phyloP scores from a whole-genome alignment of 2,888 invertebrate genomes.

The Microplitis manilae region DNA sequence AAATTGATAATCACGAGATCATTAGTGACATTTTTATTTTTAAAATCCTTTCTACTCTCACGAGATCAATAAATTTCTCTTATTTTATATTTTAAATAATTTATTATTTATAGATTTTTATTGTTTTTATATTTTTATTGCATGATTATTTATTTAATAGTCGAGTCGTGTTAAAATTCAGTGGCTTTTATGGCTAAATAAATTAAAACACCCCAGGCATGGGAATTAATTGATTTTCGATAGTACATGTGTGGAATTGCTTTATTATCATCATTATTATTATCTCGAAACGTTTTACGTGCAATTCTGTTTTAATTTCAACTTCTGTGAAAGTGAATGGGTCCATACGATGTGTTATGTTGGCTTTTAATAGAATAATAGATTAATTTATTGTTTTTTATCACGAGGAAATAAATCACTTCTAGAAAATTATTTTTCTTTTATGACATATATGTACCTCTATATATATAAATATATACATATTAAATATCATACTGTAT shows the following conservation, averaged over 20 bases:
- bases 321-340: conserved; percentile 49
- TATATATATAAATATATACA: no score
- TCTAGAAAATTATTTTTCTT: no score
- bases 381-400: neutral
- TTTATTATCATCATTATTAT: neutral
- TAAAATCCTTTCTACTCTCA: conserved; percentile 1
- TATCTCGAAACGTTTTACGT: neutral
- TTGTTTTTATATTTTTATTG: no score
- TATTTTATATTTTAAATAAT: neutral
- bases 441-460: no score
- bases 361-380: neutral
- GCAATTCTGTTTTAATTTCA: conserved; percentile 42
- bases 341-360: neutral
- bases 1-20: neutral
- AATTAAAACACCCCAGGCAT: neutral
- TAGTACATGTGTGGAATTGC: neutral
- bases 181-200: neutral
- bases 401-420: neutral
- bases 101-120: neutral
- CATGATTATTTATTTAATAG: no score
- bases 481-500: no score
- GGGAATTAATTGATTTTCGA: neutral
- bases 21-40: neutral
- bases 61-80: neutral
- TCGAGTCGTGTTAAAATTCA: neutral